Percentiles rank a stretch among this genome's conserved stretches.
These are phyloP conservation scores for Synanceia verrucosa DNA, from an alignment of 2,797 vertebrate genomes.

Conservation along the genomic window DNA sequence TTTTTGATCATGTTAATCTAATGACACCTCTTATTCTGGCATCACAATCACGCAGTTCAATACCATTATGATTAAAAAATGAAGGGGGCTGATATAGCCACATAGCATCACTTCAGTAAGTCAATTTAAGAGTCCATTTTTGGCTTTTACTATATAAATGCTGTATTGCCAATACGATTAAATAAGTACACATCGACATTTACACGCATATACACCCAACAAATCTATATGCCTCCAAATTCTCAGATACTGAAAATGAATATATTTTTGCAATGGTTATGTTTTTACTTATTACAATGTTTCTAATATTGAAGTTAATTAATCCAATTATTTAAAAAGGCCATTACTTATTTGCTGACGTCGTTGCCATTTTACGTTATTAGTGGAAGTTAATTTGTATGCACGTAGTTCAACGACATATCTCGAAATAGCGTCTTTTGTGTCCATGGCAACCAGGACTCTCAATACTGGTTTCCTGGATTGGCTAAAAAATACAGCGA, in stretches of 20 bases:
- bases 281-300: too few relatives aligned
- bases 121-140: not conserved
- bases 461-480: constrained; percentile 15
- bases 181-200: too few relatives aligned
- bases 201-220: too few relatives aligned
- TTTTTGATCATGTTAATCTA: not conserved
- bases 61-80: not conserved
- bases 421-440: constrained; percentile 63
- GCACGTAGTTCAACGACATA: not conserved
- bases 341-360: not conserved
- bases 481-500: constrained; percentile 35
- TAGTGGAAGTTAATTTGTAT: not conserved
- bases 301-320: too few relatives aligned
- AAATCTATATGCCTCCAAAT: not conserved
- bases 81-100: not conserved
- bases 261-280: not conserved
- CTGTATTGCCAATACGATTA: too few relatives aligned
- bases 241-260: too few relatives aligned
- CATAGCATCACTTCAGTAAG: not conserved
- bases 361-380: not conserved
- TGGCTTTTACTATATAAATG: not conserved
- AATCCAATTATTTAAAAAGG: not conserved
- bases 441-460: constrained; percentile 63
- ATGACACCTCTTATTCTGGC: not conserved
- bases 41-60: not conserved